A percentile compares a stretch with the other conserved stretches of the same genome.
These are phyloP conservation scores for Drosophila pruinosa DNA, from an alignment of 1,140 invertebrate species.

Conservation along the genomic window DNA sequence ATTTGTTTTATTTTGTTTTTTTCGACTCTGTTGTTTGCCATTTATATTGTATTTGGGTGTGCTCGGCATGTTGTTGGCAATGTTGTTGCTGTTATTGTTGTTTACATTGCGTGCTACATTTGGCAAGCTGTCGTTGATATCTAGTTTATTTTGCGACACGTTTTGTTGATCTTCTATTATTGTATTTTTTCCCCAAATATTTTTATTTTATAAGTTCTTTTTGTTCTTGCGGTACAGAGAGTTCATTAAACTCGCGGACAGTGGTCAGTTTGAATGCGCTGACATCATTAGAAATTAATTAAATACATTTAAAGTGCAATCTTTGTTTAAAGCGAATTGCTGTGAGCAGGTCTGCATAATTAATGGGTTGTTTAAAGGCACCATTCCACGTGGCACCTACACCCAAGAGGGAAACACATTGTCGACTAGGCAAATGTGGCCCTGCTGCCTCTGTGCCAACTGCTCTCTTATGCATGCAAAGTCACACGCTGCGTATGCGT, in stretches of 20 bases:
- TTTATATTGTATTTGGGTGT: conserved; percentile 21
- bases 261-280: background rate
- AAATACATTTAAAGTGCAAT: conserved; percentile 21
- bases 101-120: conserved; percentile 62
- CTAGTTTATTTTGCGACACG: conserved; percentile 61
- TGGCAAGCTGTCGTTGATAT: conserved; percentile 52
- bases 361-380: conserved; percentile 56
- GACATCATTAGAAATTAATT: conserved; percentile 36
- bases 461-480: conserved; percentile 71
- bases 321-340: background rate
- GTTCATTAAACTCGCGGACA: conserved; percentile 63
- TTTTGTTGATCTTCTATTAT: conserved; percentile 73
- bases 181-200: conserved; percentile 37
- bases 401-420: background rate
- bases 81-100: conserved; percentile 48
- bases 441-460: conserved; percentile 15
- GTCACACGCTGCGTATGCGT: conserved; percentile 66
- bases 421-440: conserved; percentile 23
- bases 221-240: too few species aligned
- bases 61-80: conserved; percentile 19
- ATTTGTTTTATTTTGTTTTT: conserved; percentile 29
- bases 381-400: conserved; percentile 6
- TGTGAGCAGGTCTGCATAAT: conserved; percentile 49
- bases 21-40: conserved; percentile 2
- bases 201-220: conserved; percentile 12